Base-by-base conservation (phyloP, 2,113 vertebrate genomes). In the Elachura formosa region DNA sequence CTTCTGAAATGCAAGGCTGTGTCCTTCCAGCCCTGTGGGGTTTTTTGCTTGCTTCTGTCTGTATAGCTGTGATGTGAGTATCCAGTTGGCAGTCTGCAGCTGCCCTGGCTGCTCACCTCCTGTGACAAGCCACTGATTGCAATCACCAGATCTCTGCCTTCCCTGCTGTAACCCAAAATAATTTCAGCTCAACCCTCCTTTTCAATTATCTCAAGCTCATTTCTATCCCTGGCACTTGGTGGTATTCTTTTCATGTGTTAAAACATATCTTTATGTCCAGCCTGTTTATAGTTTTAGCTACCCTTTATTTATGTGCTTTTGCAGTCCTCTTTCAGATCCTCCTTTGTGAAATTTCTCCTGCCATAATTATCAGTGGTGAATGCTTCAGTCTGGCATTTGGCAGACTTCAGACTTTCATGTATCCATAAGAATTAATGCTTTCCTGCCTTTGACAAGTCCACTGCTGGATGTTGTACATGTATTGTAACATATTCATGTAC, bases 121-220 rank as follows among this genome's bases (percentile, higher is more conserved):
- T 74, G 29, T 93, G 77, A 85, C 45, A 87, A 87, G 72, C 34
- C 82, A 83, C 54, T 69, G 82, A 90, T 8, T 93, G 85, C 84
- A 93, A 64, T 91, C 71, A 91, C 74, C 84, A 93, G 61, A 88
- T 93, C 52, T 95, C 52, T 74, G 76, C 68, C 86, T 92, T 84
- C 76, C 68, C 59, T 89, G 68, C 86, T 82, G 67, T 71, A 89
- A 74, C 74, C 73, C 78, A 71, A 80, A 85, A 93, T 93, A 92
- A 83, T 91, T 85, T 71, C 75, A 94, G 11, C 52, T 26, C 67
- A 88, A 4, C 62, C 84, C 89, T 96, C 40, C 83, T 82, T 96
- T 96, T 95, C 92, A 96, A 94, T 97, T 97, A 94, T 89, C 90
- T 78, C 77, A 58, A 62, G 34, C 75, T 90, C 66, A 25, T 89